Base-by-base conservation (phyloP, 1,140 invertebrate species). In the Venturia canescens region DNA sequence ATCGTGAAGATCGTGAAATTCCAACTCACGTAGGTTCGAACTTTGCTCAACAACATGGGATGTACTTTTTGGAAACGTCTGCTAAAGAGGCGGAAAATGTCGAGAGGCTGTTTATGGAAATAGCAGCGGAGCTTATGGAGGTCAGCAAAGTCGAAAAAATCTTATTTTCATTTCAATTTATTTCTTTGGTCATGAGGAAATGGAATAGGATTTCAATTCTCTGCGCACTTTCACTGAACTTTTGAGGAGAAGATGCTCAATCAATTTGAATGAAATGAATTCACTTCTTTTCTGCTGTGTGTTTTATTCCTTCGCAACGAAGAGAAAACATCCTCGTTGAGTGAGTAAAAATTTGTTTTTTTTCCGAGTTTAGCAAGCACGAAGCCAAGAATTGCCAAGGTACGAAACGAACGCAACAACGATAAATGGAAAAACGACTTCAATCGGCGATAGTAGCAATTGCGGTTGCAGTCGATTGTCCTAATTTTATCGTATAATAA, bases 61-160 rank as follows among this genome's bases (percentile, higher is more conserved):
- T 99, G 98, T 98, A 98, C 91, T 98, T 99, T 92, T 95, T 99
- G 89, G 98, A 99, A 93, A 99, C 98, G 29, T 99, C 98, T 38
- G 98, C 98, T 16, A 99, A 99, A 92, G 98, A 99, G 92, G 97
- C 98, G 38, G 97, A 98, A 86, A 99, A 99, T 93, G 98, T 99
- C 34, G 98, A 99, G 92, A 95, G 97, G 91, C 93, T 99, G 75
- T 99, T 99, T 92, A 96, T 97, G 94, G 97, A 98, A 91, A 99
- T 99, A 86, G 98, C 98, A 78, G 96, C 97, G 60, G 97, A 97
- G 92, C 92, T 98, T 26, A 97, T 97, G 94, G 96, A 97, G 94
- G 93, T 96, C 93, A 91, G 38, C 26, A 63, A 44, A 9, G 31
- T 34, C 31, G 31, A 34, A 34, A 44, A 44, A 44, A 44, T 4